phyloP scores from a whole-genome alignment of 2,113 vertebrate species.

The Meriones unguiculatus region DNA sequence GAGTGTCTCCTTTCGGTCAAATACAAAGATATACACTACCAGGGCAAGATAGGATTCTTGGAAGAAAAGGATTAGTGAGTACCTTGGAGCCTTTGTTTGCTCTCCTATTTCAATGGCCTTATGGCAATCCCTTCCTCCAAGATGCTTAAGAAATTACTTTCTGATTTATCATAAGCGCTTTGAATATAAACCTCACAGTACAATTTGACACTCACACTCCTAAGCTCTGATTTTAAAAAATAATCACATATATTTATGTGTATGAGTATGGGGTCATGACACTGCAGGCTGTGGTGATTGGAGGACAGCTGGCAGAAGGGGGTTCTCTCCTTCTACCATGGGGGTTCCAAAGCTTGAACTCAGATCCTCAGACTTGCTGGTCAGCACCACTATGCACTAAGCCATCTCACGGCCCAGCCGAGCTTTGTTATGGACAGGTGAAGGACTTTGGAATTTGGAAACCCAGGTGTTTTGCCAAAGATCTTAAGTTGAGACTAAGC shows the following conservation, averaged over 20 bases:
- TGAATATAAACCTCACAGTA: background rate
- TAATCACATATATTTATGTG: background rate
- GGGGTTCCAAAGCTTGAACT: background rate
- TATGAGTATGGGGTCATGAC: background rate
- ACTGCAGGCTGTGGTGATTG: background rate
- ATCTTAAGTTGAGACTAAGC: background rate
- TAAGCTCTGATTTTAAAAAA: background rate
- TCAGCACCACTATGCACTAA: background rate
- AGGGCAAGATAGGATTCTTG: background rate
- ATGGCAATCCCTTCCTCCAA: background rate
- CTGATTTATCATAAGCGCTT: constrained; percentile 6
- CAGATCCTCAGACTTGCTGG: background rate
- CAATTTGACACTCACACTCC: constrained; percentile 8
- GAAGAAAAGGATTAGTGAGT: background rate
- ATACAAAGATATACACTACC: background rate
- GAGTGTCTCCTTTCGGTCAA: background rate
- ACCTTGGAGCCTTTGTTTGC: background rate
- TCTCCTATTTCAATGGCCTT: background rate
- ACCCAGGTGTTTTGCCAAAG: constrained; percentile 29
- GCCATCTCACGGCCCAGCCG: background rate
- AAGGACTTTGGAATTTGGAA: background rate
- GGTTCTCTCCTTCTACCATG: background rate
- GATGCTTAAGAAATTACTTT: background rate
- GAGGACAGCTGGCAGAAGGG: background rate
- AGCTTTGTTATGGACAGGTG: background rate